Conservation (phyloP, 2,888 invertebrate genomes). For the Synanthedon myopaeformis region DNA sequence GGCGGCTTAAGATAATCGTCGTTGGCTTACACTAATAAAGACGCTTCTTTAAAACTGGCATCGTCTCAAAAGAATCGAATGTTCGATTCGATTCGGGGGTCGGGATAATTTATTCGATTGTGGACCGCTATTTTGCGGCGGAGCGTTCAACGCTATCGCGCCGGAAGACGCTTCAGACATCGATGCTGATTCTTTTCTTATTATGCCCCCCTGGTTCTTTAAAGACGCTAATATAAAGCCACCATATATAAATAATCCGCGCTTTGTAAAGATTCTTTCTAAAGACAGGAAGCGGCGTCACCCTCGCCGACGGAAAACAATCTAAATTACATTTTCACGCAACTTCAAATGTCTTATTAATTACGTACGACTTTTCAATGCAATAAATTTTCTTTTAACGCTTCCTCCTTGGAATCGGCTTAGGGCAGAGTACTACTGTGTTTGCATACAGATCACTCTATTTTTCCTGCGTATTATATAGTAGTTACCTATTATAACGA, state of each 20-base stretch:
- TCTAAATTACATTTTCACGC: constrained; percentile 72
- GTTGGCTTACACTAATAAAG: constrained; percentile 70
- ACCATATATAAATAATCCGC: constrained; percentile 67
- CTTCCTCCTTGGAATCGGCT: constrained; percentile 55
- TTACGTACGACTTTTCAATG: constrained; percentile 69
- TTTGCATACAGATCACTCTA: constrained; percentile 48
- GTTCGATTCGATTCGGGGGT: constrained; percentile 58
- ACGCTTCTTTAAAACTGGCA: constrained; percentile 58
- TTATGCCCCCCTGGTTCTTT: constrained; percentile 64
- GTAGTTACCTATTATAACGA: no score
- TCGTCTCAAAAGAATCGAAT: constrained; percentile 68
- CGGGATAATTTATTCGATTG: constrained; percentile 68
- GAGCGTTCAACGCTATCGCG: constrained; percentile 51
- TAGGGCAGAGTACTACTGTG: constrained; percentile 54
- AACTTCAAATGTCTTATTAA: constrained; percentile 72
- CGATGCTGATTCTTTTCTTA: constrained; percentile 71
- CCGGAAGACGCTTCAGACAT: constrained; percentile 67
- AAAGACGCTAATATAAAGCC: constrained; percentile 70
- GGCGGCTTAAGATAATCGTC: constrained; percentile 67
- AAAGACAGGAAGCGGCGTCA: constrained; percentile 48
- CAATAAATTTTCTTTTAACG: constrained; percentile 69
- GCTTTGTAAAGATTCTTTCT: constrained; percentile 47
- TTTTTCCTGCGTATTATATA: not conserved
- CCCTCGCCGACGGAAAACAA: constrained; percentile 62
- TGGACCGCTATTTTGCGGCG: constrained; percentile 68